Base-by-base conservation (phyloP, 2,113 vertebrate species). In the Mustela nigripes region DNA sequence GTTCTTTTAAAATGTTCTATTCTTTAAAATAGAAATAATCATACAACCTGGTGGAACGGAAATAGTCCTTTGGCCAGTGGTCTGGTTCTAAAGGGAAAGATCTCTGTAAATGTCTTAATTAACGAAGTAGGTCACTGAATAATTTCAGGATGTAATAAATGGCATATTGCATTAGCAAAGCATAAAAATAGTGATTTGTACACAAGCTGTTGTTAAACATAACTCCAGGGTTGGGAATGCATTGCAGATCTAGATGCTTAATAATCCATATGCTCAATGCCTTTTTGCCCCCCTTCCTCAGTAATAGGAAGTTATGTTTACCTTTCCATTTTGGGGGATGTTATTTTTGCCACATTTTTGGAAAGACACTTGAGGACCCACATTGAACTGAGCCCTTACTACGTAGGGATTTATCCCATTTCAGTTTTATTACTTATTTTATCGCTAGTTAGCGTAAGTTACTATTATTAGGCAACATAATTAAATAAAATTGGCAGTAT, bases 81-180 rank as follows among this genome's bases (percentile, higher is more conserved):
- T 80, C 45, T 76, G 76, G 9, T 21, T 67, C 45, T 90, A 4
- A 48, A 78, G 80, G 92, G 63, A 48, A 58, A 83, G 31, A 74
- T 56, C 15, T 76, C 0, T 76, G 39, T 73, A 80, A 73, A 14
- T 83, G 0, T 58, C 81, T 94, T 94, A 88, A 88, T 98, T 98
- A 87, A 84, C 62, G 94, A 98, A 98, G 71, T 96, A 96, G 93
- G 93, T 98, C 80, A 22, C 62, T 96, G 39, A 91, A 0, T 87
- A 80, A 63, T 95, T 98, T 97, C 92, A 74, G 80, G 97, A 67
- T 67, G 90, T 56, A 45, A 91, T 24, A 94, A 96, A 91, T 73
- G 91, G 19, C 56, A 65, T 79, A 83, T 90, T 71, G 24, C 4
- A 60, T 1, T 28, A 0, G 7, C 62, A 63, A 39, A 28, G 11